Percentiles rank a stretch among this genome's conserved stretches.
Evolutionary conservation across 1,140 invertebrate species (phyloP).

Genomic region (Thaumatotibia leucotreta): DNA sequence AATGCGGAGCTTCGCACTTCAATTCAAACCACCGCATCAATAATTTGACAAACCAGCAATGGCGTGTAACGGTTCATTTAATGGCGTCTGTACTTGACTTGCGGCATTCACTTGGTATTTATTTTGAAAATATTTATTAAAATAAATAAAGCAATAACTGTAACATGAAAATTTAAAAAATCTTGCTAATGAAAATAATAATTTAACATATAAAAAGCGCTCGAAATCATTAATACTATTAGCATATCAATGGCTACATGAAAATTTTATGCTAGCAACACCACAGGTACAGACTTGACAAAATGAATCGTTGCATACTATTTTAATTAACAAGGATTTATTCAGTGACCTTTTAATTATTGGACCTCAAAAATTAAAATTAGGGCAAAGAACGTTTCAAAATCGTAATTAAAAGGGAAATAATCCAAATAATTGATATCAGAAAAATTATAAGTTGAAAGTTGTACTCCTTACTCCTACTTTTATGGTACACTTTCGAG

Average conservation of each 20-base stretch:
- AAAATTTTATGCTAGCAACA: conserved; percentile 19
- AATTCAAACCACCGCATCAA: conserved; percentile 76
- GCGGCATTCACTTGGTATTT: conserved; percentile 51
- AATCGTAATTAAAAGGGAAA: neutral
- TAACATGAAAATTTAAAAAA: neutral
- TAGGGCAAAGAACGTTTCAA: neutral
- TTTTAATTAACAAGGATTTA: neutral
- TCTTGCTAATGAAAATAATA: neutral
- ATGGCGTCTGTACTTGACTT: conserved; percentile 56
- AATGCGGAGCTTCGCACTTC: conserved; percentile 61
- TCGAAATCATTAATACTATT: neutral
- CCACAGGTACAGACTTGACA: conserved; percentile 28
- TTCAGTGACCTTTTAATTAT: conserved; percentile 2
- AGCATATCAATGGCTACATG: neutral
- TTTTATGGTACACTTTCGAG: neutral
- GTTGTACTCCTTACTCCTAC: neutral
- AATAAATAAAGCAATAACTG: neutral
- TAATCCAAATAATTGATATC: neutral
- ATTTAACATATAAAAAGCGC: neutral
- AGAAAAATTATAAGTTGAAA: neutral
- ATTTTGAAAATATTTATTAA: neutral
- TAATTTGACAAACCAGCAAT: conserved; percentile 67
- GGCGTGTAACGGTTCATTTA: conserved; percentile 41
- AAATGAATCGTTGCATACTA: conserved; percentile 27
- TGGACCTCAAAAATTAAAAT: neutral